Percentiles rank a stretch among this genome's conserved stretches.
Evolutionary conservation across 2,797 vertebrate species (phyloP).

Genomic region (Gobionotothen gibberifrons): DNA sequence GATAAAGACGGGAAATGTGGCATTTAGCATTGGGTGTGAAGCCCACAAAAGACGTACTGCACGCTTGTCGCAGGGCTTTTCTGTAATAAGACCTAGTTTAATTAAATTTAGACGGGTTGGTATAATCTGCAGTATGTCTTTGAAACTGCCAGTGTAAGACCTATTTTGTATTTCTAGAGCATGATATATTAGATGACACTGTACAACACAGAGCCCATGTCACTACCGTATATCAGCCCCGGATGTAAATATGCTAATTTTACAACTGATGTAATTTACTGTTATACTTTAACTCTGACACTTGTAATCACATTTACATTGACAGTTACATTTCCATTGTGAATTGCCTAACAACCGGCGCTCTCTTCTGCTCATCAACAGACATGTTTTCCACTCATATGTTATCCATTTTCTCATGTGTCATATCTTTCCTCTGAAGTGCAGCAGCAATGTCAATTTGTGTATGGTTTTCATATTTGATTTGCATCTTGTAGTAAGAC

Average conservation of each 20-base stretch:
- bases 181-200: constrained; percentile 43
- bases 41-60: constrained; percentile 41
- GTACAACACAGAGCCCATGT: constrained; percentile 36
- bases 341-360: constrained; percentile 23
- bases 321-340: constrained; percentile 32
- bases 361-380: constrained; percentile 44
- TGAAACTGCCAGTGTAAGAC: constrained; percentile 46
- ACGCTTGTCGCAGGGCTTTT: constrained; percentile 38
- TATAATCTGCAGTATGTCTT: constrained; percentile 51
- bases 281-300: constrained; percentile 36
- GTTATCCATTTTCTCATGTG: constrained; percentile 34
- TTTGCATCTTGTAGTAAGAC: constrained; percentile 63
- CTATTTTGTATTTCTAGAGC: constrained; percentile 47
- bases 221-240: constrained; percentile 30
- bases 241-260: constrained; percentile 68
- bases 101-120: constrained; percentile 53
- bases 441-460: constrained; percentile 64
- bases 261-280: constrained; percentile 41
- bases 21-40: constrained; percentile 20
- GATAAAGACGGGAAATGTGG: constrained; percentile 34
- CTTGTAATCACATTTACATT: constrained; percentile 37
- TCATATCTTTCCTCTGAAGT: constrained; percentile 42
- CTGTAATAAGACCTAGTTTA: constrained; percentile 47
- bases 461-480: constrained; percentile 62
- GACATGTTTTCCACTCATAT: constrained; percentile 28